Percentiles rank a stretch among this genome's conserved stretches.
Evolutionary conservation across 2,113 vertebrate genomes (phyloP).

Genomic region (Otocyon megalotis): DNA sequence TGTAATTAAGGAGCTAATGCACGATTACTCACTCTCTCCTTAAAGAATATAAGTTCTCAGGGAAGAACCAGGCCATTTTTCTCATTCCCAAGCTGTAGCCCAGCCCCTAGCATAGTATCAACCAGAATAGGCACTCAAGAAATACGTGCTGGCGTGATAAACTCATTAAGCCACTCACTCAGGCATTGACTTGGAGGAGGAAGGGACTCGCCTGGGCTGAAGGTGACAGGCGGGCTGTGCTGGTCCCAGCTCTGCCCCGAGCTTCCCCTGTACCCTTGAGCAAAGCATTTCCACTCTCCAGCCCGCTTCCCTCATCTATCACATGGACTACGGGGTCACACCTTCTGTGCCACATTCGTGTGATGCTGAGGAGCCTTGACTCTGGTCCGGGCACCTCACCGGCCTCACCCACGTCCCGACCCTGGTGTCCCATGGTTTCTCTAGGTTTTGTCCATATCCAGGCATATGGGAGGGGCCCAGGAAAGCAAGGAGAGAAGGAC

Average conservation of each 20-base stretch:
- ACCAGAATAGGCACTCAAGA: not conserved
- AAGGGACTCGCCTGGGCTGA: not conserved
- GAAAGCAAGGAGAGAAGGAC: not conserved
- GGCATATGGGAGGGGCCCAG: not conserved
- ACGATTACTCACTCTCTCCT: slow-evolving; percentile 33
- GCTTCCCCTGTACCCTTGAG: not conserved
- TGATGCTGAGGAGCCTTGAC: not conserved
- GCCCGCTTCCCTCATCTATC: not conserved
- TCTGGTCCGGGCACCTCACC: not conserved
- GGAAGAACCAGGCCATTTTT: not conserved
- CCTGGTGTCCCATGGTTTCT: not conserved
- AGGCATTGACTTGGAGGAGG: not conserved
- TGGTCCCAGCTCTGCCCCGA: not conserved
- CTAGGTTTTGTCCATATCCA: not conserved
- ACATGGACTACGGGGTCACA: not conserved
- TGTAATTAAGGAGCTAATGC: not conserved
- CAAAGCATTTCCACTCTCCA: not conserved
- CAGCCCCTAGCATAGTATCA: not conserved
- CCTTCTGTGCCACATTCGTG: not conserved
- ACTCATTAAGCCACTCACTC: not conserved
- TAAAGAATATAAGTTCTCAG: not conserved
- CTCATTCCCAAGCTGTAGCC: not conserved
- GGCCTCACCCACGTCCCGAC: accelerated
- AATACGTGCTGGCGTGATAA: not conserved
- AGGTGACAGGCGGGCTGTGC: not conserved